Evolutionary conservation across 2,113 vertebrate genomes (phyloP).

Genomic region (Ptilorrhoa leucosticta): DNA sequence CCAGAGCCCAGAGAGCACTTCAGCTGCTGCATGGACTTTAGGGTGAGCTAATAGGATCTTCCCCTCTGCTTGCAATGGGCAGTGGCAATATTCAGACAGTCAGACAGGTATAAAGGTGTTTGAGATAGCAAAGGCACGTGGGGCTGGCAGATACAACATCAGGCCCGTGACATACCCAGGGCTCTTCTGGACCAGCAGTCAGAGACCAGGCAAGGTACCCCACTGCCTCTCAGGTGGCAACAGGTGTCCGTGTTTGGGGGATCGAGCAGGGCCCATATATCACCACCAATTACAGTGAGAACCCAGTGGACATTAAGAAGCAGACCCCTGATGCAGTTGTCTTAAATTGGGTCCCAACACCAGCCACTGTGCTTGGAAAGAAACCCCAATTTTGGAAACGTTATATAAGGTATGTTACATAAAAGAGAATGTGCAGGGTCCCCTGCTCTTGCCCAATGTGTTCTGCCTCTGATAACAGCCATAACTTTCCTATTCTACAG

Average conservation of each 20-base stretch:
- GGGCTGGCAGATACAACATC: neutral
- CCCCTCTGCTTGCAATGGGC: neutral
- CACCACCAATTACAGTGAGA: neutral
- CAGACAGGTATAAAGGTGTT: neutral
- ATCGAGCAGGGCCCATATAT: neutral
- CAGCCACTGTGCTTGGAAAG: neutral
- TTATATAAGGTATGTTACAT: neutral
- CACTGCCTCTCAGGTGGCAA: neutral
- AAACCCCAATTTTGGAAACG: neutral
- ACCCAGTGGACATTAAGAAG: neutral
- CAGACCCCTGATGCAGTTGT: neutral
- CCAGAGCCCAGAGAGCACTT: neutral
- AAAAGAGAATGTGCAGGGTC: neutral
- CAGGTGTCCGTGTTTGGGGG: neutral
- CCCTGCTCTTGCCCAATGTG: neutral
- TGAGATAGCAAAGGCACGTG: neutral
- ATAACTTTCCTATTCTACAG: neutral
- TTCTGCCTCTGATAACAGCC: neutral
- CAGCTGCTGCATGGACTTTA: neutral
- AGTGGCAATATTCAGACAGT: neutral
- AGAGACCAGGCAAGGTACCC: neutral
- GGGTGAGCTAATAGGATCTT: neutral
- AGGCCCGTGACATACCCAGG: neutral
- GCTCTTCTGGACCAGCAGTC: neutral
- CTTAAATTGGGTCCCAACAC: neutral